Conservation (phyloP, 2,888 invertebrate genomes). For the Spodoptera littoralis region DNA sequence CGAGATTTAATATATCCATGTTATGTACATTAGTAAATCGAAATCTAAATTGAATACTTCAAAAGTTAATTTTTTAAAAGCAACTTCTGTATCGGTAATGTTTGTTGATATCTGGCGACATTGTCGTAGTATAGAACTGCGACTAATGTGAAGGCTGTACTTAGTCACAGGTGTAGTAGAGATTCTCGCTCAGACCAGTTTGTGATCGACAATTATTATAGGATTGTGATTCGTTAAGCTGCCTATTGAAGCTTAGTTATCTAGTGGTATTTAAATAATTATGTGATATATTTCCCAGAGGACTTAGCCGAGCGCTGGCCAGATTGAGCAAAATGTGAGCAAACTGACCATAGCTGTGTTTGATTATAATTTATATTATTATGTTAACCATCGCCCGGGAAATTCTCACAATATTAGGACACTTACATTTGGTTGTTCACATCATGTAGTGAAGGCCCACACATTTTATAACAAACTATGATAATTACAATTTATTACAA, state of each 20-base stretch:
- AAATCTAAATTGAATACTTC: slow-evolving; percentile 19
- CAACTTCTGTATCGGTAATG: slow-evolving; percentile 10
- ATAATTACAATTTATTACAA: not conserved
- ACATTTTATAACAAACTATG: not conserved
- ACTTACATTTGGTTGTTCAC: slow-evolving; percentile 35
- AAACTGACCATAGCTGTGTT: slow-evolving; percentile 18
- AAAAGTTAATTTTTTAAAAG: slow-evolving; percentile 1
- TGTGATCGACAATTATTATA: slow-evolving; percentile 64
- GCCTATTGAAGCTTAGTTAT: slow-evolving; percentile 64
- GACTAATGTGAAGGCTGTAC: slow-evolving; percentile 1
- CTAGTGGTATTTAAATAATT: slow-evolving; percentile 51
- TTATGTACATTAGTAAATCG: slow-evolving; percentile 1
- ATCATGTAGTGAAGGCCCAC: not conserved
- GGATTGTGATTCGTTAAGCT: slow-evolving; percentile 67
- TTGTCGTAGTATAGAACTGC: not conserved
- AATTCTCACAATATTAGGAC: slow-evolving; percentile 21
- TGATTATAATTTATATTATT: slow-evolving; percentile 23
- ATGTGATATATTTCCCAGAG: slow-evolving; percentile 44
- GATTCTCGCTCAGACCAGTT: slow-evolving; percentile 57
- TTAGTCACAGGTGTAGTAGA: slow-evolving; percentile 54
- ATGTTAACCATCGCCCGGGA: slow-evolving; percentile 20
- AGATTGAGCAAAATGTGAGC: slow-evolving; percentile 17
- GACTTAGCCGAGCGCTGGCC: slow-evolving; percentile 14
- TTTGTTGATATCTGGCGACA: slow-evolving; percentile 20
- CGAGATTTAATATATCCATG: slow-evolving; percentile 19